Percentiles rank a stretch among this genome's conserved stretches.
Evolutionary conservation across 2,888 invertebrate genomes (phyloP).

Genomic region (Drepanosiphum platanoidis): DNA sequence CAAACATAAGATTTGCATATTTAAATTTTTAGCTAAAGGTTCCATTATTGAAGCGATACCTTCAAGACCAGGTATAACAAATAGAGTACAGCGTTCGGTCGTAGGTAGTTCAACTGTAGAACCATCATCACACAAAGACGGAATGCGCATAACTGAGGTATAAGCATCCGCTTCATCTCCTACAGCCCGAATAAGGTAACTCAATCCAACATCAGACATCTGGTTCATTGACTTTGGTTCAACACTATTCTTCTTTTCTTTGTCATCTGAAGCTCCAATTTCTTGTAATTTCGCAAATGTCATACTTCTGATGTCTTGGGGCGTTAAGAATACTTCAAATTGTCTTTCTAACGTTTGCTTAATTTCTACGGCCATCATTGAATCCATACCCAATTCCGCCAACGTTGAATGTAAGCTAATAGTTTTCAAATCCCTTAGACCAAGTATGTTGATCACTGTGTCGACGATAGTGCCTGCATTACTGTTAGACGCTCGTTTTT

Average conservation of each 20-base stretch:
- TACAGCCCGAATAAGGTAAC: slow-evolving; percentile 72
- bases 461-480: slow-evolving; percentile 77
- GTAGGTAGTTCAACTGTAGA: slow-evolving; percentile 67
- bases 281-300: slow-evolving; percentile 76
- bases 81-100: slow-evolving; percentile 68
- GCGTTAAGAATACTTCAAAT: slow-evolving; percentile 85
- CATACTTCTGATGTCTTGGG: slow-evolving; percentile 84
- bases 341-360: slow-evolving; percentile 91
- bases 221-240: slow-evolving; percentile 7
- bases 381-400: slow-evolving; percentile 95
- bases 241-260: slow-evolving; percentile 43
- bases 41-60: slow-evolving; percentile 71
- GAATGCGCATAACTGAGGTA: slow-evolving; percentile 71
- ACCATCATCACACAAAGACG: slow-evolving; percentile 70
- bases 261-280: slow-evolving; percentile 65
- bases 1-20: slow-evolving; percentile 70
- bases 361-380: slow-evolving; percentile 96
- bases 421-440: slow-evolving; percentile 76
- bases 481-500: slow-evolving; percentile 75
- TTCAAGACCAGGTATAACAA: slow-evolving; percentile 77
- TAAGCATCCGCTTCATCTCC: slow-evolving; percentile 72
- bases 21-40: slow-evolving; percentile 70
- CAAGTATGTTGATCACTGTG: slow-evolving; percentile 74
- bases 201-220: slow-evolving; percentile 66
- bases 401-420: slow-evolving; percentile 78